Conservation (phyloP, 92 coral and sea anemone genomes). For the Epizoanthus fatuus region DNA sequence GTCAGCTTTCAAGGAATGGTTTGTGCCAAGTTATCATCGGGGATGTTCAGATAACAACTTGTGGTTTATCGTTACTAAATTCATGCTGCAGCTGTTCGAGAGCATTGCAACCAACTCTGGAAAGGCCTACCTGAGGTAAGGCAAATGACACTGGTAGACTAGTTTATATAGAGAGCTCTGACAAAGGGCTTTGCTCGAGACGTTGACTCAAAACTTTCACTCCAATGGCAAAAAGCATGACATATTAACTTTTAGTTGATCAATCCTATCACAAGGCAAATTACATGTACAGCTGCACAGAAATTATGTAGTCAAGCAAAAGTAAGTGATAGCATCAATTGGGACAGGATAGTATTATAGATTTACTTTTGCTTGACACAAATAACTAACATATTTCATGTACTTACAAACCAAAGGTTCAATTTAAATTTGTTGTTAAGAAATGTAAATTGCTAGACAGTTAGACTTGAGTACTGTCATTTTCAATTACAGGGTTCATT, state of each 20-base stretch:
- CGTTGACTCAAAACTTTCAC: neutral
- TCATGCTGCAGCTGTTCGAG: constrained; percentile 19
- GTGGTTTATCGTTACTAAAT: constrained; percentile 34
- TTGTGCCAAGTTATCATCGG: constrained; percentile 24
- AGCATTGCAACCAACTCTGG: constrained; percentile 29
- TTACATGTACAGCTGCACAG: no score
- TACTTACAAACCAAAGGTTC: no score
- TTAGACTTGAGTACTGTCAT: neutral
- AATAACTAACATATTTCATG: no score
- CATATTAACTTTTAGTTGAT: no score
- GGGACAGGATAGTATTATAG: no score
- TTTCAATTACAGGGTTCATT: neutral
- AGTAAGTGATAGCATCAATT: no score
- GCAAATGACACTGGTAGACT: neutral
- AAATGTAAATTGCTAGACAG: neutral
- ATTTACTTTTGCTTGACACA: no score
- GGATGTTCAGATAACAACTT: constrained; percentile 21
- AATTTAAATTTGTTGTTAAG: no score
- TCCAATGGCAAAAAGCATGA: neutral
- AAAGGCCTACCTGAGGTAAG: constrained; percentile 1
- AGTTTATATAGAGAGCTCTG: neutral
- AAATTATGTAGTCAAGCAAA: no score
- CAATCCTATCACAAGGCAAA: no score
- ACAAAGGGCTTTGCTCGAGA: neutral
- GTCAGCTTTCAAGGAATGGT: constrained; percentile 36